Evolutionary conservation across 2,797 vertebrate species (phyloP).

Genomic region (Lophius americanus): DNA sequence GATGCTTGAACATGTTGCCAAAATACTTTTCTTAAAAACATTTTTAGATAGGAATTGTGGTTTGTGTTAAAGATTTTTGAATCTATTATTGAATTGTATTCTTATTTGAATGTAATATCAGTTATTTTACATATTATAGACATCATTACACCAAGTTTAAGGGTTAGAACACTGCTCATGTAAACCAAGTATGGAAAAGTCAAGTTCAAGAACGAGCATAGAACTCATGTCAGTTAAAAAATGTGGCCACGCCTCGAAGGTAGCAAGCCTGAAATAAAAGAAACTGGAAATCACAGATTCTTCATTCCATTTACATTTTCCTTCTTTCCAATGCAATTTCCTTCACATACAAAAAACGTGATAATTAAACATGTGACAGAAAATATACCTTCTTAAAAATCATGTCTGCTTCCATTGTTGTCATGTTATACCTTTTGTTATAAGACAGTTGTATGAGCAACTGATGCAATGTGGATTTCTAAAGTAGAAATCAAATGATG

Average conservation of each 20-base stretch:
- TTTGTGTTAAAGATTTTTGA: too few species aligned
- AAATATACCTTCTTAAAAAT: slow-evolving; percentile 9
- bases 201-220: too few species aligned
- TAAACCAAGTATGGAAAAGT: too few species aligned
- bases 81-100: not conserved
- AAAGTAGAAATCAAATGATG: slow-evolving; percentile 22
- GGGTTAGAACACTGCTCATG: too few species aligned
- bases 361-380: slow-evolving; percentile 3
- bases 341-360: slow-evolving; percentile 5
- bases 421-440: slow-evolving; percentile 11
- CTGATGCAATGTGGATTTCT: slow-evolving; percentile 11
- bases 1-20: slow-evolving; percentile 8
- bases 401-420: slow-evolving; percentile 14
- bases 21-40: not conserved
- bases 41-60: too few species aligned
- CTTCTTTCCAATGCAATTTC: not conserved
- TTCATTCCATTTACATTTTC: not conserved
- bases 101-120: not conserved
- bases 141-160: not conserved
- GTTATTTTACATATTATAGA: not conserved
- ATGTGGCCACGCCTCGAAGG: too few species aligned
- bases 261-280: too few species aligned
- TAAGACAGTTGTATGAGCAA: not conserved
- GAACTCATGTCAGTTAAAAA: too few species aligned
- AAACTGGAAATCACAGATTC: too few species aligned